phyloP scores from a whole-genome alignment of 37 sponge, comb jelly and placozoan genomes.

The Ephydatia muelleri region DNA sequence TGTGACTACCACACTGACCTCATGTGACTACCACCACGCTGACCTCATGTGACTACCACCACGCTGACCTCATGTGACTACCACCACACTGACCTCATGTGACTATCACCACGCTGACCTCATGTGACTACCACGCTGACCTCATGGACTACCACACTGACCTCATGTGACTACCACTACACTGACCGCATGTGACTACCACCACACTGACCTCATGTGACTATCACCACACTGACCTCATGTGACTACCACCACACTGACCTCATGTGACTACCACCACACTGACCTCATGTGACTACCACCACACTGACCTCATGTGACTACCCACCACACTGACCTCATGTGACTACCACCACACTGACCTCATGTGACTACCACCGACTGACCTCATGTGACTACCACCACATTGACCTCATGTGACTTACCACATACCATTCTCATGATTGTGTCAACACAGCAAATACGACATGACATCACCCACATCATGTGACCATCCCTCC shows the following conservation, averaged over 20 bases:
- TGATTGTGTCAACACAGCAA: neutral
- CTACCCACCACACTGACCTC: neutral
- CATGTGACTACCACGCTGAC: neutral
- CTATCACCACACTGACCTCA: neutral
- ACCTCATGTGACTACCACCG: too few relatives aligned
- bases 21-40: too few relatives aligned
- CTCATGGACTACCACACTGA: neutral
- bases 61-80: neutral
- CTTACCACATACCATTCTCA: too few relatives aligned
- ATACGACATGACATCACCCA: neutral
- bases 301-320: neutral
- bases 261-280: neutral
- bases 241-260: neutral
- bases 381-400: too few relatives aligned
- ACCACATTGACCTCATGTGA: too few relatives aligned
- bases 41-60: too few relatives aligned
- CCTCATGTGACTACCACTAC: neutral
- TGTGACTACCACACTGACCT: too few relatives aligned
- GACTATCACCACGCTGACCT: neutral
- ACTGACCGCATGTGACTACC: neutral
- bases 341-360: neutral
- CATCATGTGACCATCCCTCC: neutral
- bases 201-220: neutral
- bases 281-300: neutral
- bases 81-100: too few relatives aligned